phyloP scores from a whole-genome alignment of 2,113 vertebrate genomes.

The Piprites chloris region DNA sequence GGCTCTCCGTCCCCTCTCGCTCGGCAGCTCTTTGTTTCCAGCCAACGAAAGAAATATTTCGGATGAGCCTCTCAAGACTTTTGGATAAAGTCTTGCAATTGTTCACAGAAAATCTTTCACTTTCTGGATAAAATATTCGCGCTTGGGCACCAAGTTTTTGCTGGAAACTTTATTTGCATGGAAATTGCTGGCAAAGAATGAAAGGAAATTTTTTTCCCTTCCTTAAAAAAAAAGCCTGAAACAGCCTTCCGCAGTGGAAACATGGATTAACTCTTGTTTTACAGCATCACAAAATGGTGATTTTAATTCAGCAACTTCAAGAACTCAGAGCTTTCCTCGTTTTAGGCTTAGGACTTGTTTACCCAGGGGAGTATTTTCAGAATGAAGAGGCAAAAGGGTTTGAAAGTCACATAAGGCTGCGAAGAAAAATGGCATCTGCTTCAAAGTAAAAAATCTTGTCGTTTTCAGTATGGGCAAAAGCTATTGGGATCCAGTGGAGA shows the following conservation, averaged over 20 bases:
- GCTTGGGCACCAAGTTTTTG: neutral
- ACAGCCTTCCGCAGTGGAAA: slow-evolving; percentile 24
- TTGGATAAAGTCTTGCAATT: slow-evolving; percentile 34
- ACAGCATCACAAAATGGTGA: neutral
- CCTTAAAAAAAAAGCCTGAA: neutral
- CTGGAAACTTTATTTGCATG: slow-evolving; percentile 57
- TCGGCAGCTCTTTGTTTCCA: neutral
- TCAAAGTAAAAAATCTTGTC: neutral
- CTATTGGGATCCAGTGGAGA: neutral
- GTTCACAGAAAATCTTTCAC: slow-evolving; percentile 32
- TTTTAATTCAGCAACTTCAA: neutral
- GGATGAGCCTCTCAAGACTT: neutral
- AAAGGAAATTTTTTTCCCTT: slow-evolving; percentile 11
- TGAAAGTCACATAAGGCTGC: neutral
- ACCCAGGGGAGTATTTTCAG: neutral
- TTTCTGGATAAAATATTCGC: slow-evolving; percentile 30
- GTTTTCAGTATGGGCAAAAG: neutral
- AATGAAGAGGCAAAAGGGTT: neutral
- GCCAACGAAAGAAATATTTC: neutral
- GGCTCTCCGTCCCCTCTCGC: neutral
- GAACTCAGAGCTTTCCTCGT: neutral
- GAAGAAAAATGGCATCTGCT: neutral
- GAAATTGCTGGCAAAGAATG: slow-evolving; percentile 60
- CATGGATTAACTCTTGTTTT: slow-evolving; percentile 44
- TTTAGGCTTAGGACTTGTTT: neutral